Conservation (phyloP, 2,797 vertebrate species). For the Sparus aurata region DNA sequence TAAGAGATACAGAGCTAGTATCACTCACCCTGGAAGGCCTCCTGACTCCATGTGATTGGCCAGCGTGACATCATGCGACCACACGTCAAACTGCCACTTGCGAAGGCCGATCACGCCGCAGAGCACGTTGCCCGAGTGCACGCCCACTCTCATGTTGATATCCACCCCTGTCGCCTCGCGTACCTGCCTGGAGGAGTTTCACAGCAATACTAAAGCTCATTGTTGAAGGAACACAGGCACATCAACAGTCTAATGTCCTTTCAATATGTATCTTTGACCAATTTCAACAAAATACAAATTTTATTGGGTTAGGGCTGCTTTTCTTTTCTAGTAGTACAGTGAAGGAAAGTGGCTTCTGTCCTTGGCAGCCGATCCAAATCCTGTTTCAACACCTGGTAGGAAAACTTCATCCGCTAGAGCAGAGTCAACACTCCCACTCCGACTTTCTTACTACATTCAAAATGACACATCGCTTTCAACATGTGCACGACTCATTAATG, state of each 20-base stretch:
- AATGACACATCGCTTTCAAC: not conserved
- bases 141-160: conserved; percentile 98
- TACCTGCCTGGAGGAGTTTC: conserved; percentile 88
- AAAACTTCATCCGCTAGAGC: not conserved
- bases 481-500: too few species aligned
- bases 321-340: not conserved
- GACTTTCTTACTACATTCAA: not conserved
- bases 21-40: conserved; percentile 92
- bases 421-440: not conserved
- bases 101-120: conserved; percentile 97
- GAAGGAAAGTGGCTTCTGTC: not conserved
- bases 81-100: conserved; percentile 99
- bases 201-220: conserved; percentile 5
- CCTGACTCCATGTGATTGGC: conserved; percentile 99
- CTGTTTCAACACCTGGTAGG: not conserved
- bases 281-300: not conserved
- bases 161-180: conserved; percentile 96
- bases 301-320: not conserved
- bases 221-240: not conserved
- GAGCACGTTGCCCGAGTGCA: conserved; percentile 97
- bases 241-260: not conserved
- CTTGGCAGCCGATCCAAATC: not conserved
- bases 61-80: conserved; percentile 97
- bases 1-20: not conserved
- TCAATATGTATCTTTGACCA: not conserved